Evolutionary conservation across 64 coral and sea anemone genomes (phyloP).

Genomic region (Pocillopora damicornis): DNA sequence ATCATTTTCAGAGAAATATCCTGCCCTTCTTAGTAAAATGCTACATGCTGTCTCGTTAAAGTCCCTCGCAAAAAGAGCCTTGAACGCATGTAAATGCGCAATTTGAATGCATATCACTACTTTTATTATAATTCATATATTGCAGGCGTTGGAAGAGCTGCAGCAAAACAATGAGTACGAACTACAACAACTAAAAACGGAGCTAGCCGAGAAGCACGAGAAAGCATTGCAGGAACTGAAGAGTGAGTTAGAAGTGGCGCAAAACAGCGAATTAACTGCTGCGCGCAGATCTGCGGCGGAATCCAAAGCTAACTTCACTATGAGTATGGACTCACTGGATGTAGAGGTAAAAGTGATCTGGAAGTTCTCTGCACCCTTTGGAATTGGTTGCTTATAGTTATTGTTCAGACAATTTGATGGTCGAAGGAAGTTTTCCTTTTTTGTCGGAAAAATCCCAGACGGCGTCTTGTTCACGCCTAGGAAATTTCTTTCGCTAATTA

Average conservation of each 20-base stretch:
- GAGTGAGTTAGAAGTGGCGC: constrained; percentile 57
- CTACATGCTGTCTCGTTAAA: no score
- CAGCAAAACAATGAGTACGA: constrained; percentile 93
- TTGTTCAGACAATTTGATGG: background rate
- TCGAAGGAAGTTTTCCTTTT: no score
- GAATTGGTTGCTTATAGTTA: background rate
- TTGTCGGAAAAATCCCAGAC: no score
- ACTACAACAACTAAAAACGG: constrained; percentile 86
- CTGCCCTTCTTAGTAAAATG: no score
- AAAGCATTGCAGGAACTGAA: constrained; percentile 62
- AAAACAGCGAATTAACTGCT: constrained; percentile 50
- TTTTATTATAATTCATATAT: background rate
- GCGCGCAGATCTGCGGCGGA: constrained; percentile 35
- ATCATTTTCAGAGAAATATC: no score
- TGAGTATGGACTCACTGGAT: constrained; percentile 83
- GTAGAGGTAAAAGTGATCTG: constrained; percentile 37
- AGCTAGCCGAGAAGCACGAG: constrained; percentile 91
- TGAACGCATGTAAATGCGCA: background rate
- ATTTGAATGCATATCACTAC: background rate
- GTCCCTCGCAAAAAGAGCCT: no score
- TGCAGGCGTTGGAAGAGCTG: constrained; percentile 73
- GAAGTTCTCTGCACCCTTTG: background rate
- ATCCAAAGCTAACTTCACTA: constrained; percentile 37
- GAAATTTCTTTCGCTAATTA: background rate
- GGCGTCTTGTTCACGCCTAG: no score